Percentiles rank a stretch among this genome's conserved stretches.
Evolutionary conservation across 2,113 vertebrate genomes (phyloP).

Genomic region (Shinisaurus crocodilurus): DNA sequence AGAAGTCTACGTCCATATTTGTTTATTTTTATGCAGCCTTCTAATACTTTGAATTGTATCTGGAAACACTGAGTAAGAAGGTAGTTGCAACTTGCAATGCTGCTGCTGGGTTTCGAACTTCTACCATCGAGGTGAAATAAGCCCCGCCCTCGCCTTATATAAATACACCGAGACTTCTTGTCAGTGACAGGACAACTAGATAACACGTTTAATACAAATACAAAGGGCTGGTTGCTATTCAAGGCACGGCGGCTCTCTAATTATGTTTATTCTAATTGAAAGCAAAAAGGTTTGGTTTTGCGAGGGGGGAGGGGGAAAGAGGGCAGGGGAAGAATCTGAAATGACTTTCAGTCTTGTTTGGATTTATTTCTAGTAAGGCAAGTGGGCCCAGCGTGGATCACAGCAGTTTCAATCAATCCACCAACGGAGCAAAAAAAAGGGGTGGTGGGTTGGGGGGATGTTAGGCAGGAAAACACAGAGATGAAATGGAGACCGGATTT

Average conservation of each 20-base stretch:
- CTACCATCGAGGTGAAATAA: conserved; percentile 62
- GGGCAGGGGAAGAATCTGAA: conserved; percentile 68
- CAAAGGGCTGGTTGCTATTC: conserved; percentile 81
- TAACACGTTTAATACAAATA: conserved; percentile 80
- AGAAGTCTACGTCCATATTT: no score
- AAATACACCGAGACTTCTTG: conserved; percentile 73
- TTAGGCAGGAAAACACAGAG: not conserved
- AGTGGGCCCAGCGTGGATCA: conserved; percentile 79
- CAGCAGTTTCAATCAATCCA: conserved; percentile 78
- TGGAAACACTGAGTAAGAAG: conserved; percentile 47
- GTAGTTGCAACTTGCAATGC: conserved; percentile 37
- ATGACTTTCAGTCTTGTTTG: conserved; percentile 78
- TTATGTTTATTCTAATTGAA: conserved; percentile 88
- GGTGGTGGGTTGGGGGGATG: no score
- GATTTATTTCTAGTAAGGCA: conserved; percentile 59
- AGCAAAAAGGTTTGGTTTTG: conserved; percentile 75
- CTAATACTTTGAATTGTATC: not conserved
- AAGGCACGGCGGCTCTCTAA: conserved; percentile 80
- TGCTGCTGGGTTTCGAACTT: conserved; percentile 62
- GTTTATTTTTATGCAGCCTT: not conserved
- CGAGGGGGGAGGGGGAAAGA: not conserved
- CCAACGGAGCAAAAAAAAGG: conserved; percentile 73
- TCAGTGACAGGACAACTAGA: conserved; percentile 75
- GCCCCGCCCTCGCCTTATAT: conserved; percentile 67
- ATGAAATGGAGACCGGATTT: conserved; percentile 81